Evolutionary conservation across 2,797 vertebrate genomes (phyloP).

Genomic region (Chaetophractus vellerosus): DNA sequence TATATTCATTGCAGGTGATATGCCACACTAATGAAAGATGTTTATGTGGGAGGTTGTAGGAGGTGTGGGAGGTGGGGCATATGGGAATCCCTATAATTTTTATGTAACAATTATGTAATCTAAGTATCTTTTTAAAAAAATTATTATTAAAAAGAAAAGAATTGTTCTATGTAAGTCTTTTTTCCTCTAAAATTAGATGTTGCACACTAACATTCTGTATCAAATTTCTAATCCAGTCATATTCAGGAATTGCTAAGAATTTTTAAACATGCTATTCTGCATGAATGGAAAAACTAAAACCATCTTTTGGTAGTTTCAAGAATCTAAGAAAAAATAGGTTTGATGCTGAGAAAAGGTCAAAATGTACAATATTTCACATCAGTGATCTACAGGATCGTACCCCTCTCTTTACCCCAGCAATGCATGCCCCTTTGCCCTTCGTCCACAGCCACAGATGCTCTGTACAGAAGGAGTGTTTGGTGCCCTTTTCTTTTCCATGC

Average conservation of each 20-base stretch:
- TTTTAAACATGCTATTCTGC: slow-evolving; percentile 7
- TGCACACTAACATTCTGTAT: slow-evolving; percentile 49
- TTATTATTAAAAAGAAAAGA: too few species aligned
- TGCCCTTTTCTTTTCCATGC: not conserved
- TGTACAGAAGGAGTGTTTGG: not conserved
- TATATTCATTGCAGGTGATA: too few species aligned
- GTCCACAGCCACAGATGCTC: not conserved
- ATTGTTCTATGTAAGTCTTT: slow-evolving; percentile 56
- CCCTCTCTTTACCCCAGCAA: not conserved
- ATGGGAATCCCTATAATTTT: too few species aligned
- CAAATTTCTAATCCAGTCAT: not conserved
- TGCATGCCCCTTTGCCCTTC: not conserved
- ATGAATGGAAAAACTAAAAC: slow-evolving; percentile 18
- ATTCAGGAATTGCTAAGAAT: slow-evolving; percentile 10
- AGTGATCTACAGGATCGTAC: not conserved
- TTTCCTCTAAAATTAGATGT: slow-evolving; percentile 14
- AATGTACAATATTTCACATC: not conserved
- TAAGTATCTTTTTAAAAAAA: too few species aligned
- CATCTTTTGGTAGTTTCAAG: not conserved
- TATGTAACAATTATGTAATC: too few species aligned
- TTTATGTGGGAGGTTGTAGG: too few species aligned
- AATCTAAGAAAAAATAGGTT: slow-evolving; percentile 25
- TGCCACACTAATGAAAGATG: too few species aligned
- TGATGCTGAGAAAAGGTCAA: not conserved
- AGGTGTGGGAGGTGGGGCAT: too few species aligned